Evolutionary conservation across 1,140 invertebrate species (phyloP), one percentile per base, ranked within the genome.

Genomic region (Tetramorium alpestre): DNA sequence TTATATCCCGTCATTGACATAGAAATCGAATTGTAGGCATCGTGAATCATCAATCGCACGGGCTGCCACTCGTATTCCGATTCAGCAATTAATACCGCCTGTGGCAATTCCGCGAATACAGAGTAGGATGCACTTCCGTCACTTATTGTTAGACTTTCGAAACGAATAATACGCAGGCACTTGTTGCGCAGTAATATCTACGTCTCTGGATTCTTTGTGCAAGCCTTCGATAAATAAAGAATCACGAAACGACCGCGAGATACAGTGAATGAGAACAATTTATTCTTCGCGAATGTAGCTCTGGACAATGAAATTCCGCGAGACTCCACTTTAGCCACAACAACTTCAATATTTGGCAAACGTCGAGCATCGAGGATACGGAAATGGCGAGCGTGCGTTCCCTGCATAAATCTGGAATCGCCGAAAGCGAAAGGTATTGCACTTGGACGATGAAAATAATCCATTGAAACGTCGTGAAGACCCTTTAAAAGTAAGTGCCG

Each of bases 401-500:
- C 25, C 65, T 13, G 13, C 5, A 33, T 10, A 69, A 22, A 49
- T 54, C 41, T 49, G 25, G 51, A 82, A 58, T 13, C 28, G 25
- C 22, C 22, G 64, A 73, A 91, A 78, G 62, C 54, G 78, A 86
- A 88, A 77, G 87, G 72, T 88, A 90, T 90, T 78, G 72, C 41
- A 65, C 22, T 67, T n/a, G 75, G 58, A 11, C 10, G 89, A 91
- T 90, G 91, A 93, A 93, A 93, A 93, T 92, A 93, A 85, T 28
- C 86, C 70, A 10, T 22, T 86, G 87, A 90, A 92, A 91, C 90
- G 78, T 41, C 86, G 87, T 62, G 84, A 92, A 90, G 87, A 91
- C 89, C 90, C 92, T 92, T 92, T 86, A 13, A 58, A 92, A 91
- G 75, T 92, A 92, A 94, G 92, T 93, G 90, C 91, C 85, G 85